phyloP scores from a whole-genome alignment of 2,888 invertebrate genomes.

The Spisula solida region DNA sequence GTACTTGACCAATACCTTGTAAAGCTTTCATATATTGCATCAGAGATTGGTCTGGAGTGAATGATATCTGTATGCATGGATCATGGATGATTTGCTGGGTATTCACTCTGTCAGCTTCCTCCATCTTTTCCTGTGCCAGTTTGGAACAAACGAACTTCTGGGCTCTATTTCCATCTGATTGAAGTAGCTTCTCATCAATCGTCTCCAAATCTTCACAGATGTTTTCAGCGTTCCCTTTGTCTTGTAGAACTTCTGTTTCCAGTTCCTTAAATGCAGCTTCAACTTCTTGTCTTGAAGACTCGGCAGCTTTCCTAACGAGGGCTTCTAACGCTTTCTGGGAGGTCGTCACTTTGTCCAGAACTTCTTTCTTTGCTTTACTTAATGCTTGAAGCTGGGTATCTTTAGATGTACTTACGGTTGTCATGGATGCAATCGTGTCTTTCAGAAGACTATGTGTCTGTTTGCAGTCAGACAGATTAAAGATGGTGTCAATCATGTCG shows the following conservation, averaged over 20 bases:
- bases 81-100: background rate
- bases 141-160: constrained; percentile 16
- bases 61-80: background rate
- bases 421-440: background rate
- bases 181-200: background rate
- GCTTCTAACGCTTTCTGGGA: background rate
- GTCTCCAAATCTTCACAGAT: background rate
- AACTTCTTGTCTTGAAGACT: background rate
- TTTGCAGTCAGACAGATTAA: background rate
- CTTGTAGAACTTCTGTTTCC: background rate
- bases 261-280: background rate
- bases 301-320: background rate
- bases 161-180: constrained; percentile 21
- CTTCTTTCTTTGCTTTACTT: background rate
- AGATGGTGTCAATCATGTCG: constrained; percentile 2
- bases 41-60: background rate
- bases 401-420: background rate
- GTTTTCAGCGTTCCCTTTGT: background rate
- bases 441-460: background rate
- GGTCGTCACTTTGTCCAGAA: background rate
- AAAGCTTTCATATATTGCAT: background rate
- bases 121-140: background rate
- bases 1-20: background rate
- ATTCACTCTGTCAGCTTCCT: background rate
- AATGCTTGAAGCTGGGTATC: background rate